These are phyloP conservation scores for Brachionichthys hirsutus DNA, from an alignment of 2,113 vertebrate species.

Conservation along the genomic window DNA sequence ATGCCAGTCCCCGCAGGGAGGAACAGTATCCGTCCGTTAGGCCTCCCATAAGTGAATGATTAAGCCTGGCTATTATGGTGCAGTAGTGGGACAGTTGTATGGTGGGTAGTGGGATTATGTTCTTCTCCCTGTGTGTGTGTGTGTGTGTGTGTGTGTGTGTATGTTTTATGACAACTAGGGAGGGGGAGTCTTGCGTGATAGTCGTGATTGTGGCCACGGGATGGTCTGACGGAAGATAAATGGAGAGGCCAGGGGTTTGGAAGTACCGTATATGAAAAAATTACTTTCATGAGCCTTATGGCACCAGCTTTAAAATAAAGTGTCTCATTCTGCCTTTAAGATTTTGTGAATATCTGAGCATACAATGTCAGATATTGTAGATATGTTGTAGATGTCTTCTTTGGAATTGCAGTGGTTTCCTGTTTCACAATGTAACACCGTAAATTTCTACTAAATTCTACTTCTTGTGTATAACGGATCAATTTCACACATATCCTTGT, in stretches of 20 bases:
- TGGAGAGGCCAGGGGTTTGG: conserved; percentile 29
- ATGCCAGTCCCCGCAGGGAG: conserved; percentile 59
- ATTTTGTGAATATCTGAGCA: no score
- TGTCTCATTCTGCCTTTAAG: no score
- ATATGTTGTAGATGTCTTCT: no score
- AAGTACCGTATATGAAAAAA: conserved; percentile 45
- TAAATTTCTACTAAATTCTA: no score
- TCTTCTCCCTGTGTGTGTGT: conserved; percentile 27
- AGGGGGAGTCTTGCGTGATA: conserved; percentile 14
- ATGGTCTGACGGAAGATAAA: conserved; percentile 40
- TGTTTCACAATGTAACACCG: no score
- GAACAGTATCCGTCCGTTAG: conserved; percentile 58
- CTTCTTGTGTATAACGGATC: no score
- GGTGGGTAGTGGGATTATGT: conserved; percentile 44
- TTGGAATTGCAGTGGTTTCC: no score
- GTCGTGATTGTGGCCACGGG: conserved; percentile 29
- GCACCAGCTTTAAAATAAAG: conserved; percentile 38
- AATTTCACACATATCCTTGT: neutral
- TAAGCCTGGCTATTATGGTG: conserved; percentile 50
- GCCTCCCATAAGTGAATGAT: conserved; percentile 71
- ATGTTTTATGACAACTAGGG: conserved; percentile 43
- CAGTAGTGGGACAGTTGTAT: conserved; percentile 41
- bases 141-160: conserved; percentile 20
- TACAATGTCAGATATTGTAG: no score
- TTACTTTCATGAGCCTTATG: conserved; percentile 43